Percentiles rank a stretch among this genome's conserved stretches.
Evolutionary conservation across 2,113 vertebrate species (phyloP).

Genomic region (Chlorocebus sabaeus): DNA sequence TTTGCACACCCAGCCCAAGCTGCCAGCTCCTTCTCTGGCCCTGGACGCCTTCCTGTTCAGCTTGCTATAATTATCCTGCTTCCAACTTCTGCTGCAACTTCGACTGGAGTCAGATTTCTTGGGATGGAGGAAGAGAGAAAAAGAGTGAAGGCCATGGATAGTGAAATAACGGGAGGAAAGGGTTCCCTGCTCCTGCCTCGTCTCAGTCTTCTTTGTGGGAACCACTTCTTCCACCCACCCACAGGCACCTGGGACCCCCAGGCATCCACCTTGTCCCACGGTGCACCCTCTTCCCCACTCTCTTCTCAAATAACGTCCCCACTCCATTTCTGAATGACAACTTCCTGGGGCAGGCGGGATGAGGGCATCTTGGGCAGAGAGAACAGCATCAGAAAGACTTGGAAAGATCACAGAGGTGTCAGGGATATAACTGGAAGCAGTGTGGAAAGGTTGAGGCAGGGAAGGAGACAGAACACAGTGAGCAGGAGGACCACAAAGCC

Average conservation of each 20-base stretch:
- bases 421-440: too few relatives aligned
- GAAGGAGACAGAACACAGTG: accelerated
- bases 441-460: background rate
- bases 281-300: background rate
- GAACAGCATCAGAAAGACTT: background rate
- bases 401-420: too few relatives aligned
- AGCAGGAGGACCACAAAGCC: background rate
- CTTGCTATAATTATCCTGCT: background rate
- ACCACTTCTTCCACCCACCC: accelerated
- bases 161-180: accelerated
- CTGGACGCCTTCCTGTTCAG: conserved; percentile 1
- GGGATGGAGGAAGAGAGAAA: background rate
- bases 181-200: background rate
- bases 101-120: background rate
- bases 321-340: background rate
- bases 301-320: background rate
- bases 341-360: background rate
- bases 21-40: background rate
- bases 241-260: accelerated
- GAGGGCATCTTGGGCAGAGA: background rate
- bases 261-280: accelerated
- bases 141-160: accelerated
- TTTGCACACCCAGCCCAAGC: background rate
- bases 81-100: background rate
- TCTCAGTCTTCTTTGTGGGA: background rate